Base-by-base conservation (phyloP, 2,797 vertebrate genomes). In the Pangasius sanitwongsei region DNA sequence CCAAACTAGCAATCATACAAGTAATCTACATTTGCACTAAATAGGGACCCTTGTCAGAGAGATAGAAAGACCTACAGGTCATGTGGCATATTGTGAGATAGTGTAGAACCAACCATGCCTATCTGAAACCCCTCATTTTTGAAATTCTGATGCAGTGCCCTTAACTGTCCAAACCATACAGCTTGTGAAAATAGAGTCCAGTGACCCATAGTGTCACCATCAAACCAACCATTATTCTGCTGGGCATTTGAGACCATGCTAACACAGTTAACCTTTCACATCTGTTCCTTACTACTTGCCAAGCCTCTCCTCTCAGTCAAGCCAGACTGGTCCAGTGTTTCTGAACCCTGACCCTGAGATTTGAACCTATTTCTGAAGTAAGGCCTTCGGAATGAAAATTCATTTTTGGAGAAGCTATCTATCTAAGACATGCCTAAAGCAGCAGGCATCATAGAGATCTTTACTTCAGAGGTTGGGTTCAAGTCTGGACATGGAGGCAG, bases 291-390 rank as follows among this genome's bases (percentile, higher is more conserved):
- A 70, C 44, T 57, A 15, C 69, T 87, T 20, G 78, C 48, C 85
- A 41, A 53, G 74, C 34, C 44, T 48, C 16, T 41, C 7, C 31
- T 75, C 34, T 65, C 25, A 48, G 48, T 67, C 18, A 53, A 72
- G 57, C 12, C 6, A 34, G 11, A 74, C n/a, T 48, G 28, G 6
- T 57, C 67, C 11, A 59, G 34, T 83, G 25, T 18, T 72, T 83
- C n/a, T 48, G n/a, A 87, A 87, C 86, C 59, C 74, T 65, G 74
- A 67, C 59, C 59, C 86, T 23, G 28, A 61, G 57, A 59, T 67
- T 84, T 83, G 85, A 77, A 86, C 55, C 69, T 77, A 4, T 63
- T 55, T 41, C 57, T 65, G 57, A 82, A 74, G 37, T 86, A 84
- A 89, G 59, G 23, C 61, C 69, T 6, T 23, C 12, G 0, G 16